Conservation (phyloP, 1,140 invertebrate species). For the Drosophila sulfurigaster region DNA sequence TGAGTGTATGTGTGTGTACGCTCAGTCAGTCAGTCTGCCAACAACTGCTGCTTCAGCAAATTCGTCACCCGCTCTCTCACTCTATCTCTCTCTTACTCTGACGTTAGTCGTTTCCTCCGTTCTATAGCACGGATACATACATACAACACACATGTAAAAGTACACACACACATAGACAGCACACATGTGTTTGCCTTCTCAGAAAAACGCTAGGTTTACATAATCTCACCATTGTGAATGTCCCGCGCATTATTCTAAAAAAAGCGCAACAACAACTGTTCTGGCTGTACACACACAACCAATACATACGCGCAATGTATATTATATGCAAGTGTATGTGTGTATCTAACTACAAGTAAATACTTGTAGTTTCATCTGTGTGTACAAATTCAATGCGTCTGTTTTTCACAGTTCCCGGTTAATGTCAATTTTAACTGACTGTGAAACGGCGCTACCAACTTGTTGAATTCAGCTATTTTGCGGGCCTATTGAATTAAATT, state of each 20-base stretch:
- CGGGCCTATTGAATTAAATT: neutral
- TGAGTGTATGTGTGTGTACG: constrained; percentile 31
- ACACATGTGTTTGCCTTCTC: constrained; percentile 38
- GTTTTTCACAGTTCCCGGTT: neutral
- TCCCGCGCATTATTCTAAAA: constrained; percentile 36
- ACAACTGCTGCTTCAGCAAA: constrained; percentile 61
- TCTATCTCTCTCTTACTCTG: constrained; percentile 34
- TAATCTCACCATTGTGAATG: constrained; percentile 58
- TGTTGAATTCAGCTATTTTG: constrained; percentile 22
- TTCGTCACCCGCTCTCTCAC: constrained; percentile 64
- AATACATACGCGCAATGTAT: neutral
- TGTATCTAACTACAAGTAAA: neutral
- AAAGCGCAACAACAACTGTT: constrained; percentile 12
- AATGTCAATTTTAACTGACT: constrained; percentile 4
- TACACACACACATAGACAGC: constrained; percentile 11
- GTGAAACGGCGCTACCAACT: constrained; percentile 21
- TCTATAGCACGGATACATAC: constrained; percentile 14
- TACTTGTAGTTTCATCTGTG: neutral
- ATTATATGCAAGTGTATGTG: neutral
- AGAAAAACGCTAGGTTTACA: constrained; percentile 61
- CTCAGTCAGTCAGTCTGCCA: constrained; percentile 73
- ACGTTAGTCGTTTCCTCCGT: constrained; percentile 65
- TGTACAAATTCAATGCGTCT: constrained; percentile 4
- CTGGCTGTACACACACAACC: constrained; percentile 7
- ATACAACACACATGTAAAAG: constrained; percentile 30